These are phyloP conservation scores for Rhinophrynus dorsalis DNA, from an alignment of 2,797 vertebrate species.

Conservation along the genomic window DNA sequence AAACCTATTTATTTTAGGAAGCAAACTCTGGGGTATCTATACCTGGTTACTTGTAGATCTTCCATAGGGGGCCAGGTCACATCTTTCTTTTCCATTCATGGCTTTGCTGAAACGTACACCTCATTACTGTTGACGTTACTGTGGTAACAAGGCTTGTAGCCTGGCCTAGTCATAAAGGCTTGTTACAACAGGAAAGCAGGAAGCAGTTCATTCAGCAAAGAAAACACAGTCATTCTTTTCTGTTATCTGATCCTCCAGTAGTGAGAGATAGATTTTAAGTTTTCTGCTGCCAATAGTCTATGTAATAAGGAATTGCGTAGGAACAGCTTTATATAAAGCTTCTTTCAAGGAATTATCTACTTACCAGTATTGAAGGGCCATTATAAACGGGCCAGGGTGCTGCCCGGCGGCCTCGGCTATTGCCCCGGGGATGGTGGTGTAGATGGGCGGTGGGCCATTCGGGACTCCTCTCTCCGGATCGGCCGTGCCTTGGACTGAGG, in stretches of 20 bases:
- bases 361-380: no score
- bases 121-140: constrained; percentile 32
- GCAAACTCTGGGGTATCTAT: neutral
- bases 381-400: no score
- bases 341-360: no score
- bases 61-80: neutral
- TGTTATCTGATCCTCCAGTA: constrained; percentile 13
- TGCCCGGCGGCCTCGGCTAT: no score
- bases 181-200: constrained; percentile 22
- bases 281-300: neutral
- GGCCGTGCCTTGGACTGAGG: no score
- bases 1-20: no score
- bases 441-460: no score
- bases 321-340: no score
- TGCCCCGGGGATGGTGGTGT: neutral
- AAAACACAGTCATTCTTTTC: constrained; percentile 14
- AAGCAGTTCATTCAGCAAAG: constrained; percentile 2
- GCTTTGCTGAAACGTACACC: neutral
- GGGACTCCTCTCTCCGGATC: no score
- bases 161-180: constrained; percentile 8
- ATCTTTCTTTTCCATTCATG: neutral
- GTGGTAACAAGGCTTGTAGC: constrained; percentile 4
- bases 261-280: neutral
- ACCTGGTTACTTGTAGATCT: neutral
- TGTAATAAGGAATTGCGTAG: no score